phyloP scores from a whole-genome alignment of 2,113 vertebrate species.

The Pedionomus torquatus region DNA sequence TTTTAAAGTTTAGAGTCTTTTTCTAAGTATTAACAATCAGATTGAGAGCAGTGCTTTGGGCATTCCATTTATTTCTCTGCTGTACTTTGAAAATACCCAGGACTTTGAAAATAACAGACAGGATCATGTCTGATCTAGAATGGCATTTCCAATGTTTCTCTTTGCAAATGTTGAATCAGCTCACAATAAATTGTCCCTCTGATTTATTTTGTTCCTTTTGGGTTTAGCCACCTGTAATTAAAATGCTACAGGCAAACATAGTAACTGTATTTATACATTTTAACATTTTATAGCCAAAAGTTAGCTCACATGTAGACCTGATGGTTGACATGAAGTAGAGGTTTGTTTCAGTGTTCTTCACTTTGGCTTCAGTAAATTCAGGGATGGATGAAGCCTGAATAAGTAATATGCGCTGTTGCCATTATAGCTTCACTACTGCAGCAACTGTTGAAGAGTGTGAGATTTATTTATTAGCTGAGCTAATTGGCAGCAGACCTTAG shows the following conservation, averaged over 20 bases:
- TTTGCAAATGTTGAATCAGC: neutral
- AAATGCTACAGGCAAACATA: neutral
- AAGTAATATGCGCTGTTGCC: neutral
- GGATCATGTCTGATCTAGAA: neutral
- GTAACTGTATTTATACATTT: neutral
- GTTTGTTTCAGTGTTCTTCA: neutral
- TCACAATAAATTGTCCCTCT: neutral
- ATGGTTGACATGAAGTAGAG: neutral
- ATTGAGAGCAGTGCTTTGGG: neutral
- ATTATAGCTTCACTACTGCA: neutral
- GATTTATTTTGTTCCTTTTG: neutral
- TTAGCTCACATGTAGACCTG: neutral
- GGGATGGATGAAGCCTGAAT: neutral
- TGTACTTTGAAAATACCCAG: neutral
- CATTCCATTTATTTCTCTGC: neutral
- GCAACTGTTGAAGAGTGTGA: neutral
- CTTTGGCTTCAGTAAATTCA: neutral
- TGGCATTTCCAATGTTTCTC: neutral
- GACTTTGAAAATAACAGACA: too few species aligned
- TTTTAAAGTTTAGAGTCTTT: neutral
- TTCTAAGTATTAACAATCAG: neutral
- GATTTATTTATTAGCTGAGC: neutral
- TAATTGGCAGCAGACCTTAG: constrained; percentile 41
- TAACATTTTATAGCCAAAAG: neutral
- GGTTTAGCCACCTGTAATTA: neutral